phyloP scores from a whole-genome alignment of 2,797 vertebrate species.

The Ctenosaura bakeri region DNA sequence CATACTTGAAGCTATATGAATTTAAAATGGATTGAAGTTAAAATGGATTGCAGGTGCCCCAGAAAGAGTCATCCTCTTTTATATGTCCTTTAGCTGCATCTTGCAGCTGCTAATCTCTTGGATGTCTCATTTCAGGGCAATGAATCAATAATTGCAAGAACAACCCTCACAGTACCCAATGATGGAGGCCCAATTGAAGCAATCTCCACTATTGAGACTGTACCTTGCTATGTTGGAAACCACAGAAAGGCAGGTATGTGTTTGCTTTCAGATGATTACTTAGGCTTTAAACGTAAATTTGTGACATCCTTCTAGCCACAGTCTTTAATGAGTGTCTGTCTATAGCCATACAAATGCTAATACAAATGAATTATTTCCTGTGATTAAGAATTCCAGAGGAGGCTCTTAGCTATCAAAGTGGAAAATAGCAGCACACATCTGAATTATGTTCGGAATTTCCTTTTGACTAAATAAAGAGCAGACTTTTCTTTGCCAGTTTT shows the following conservation, averaged over 20 bases:
- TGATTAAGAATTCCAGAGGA: not conserved
- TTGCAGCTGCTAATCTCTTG: accelerated
- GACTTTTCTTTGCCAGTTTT: not conserved
- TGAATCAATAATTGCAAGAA: slow-evolving; percentile 94
- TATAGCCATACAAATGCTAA: not conserved
- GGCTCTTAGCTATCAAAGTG: not conserved
- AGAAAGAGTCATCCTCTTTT: not conserved
- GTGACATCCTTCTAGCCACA: not conserved
- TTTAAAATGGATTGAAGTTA: slow-evolving; percentile 16
- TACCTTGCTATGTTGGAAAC: slow-evolving; percentile 91
- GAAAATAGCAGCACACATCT: not conserved
- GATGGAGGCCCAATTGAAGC: slow-evolving; percentile 94
- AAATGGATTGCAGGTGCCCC: not conserved
- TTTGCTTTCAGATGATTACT: not conserved
- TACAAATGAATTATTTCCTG: slow-evolving; percentile 24
- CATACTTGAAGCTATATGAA: not conserved
- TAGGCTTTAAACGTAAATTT: not conserved
- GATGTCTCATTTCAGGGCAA: slow-evolving; percentile 82
- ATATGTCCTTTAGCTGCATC: not conserved
- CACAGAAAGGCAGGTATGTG: slow-evolving; percentile 88
- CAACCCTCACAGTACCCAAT: slow-evolving; percentile 90
- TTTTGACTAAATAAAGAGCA: slow-evolving; percentile 5
- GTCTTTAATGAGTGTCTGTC: not conserved
- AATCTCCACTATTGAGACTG: slow-evolving; percentile 90
- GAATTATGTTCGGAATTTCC: slow-evolving; percentile 12